Evolutionary conservation across 1,140 invertebrate species (phyloP).

Genomic region (Drosophila yakuba): DNA sequence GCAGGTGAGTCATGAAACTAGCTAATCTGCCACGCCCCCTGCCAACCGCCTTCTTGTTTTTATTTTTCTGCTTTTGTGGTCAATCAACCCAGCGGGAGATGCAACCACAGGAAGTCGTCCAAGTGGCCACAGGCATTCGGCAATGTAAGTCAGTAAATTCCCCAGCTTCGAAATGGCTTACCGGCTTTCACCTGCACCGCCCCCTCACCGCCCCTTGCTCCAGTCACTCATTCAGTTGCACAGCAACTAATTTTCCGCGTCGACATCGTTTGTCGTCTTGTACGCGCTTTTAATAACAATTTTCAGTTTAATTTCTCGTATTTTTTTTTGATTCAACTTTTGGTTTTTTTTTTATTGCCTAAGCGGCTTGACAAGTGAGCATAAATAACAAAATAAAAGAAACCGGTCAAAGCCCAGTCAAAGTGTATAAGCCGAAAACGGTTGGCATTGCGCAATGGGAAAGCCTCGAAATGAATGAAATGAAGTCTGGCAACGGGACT

Average conservation of each 20-base stretch:
- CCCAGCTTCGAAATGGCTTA: conserved; percentile 64
- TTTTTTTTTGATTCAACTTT: conserved; percentile 30
- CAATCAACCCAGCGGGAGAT: conserved; percentile 64
- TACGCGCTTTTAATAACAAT: conserved; percentile 71
- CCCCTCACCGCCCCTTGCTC: conserved; percentile 4
- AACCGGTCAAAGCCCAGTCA: conserved; percentile 40
- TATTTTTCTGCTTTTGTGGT: conserved; percentile 22
- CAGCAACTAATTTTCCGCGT: conserved; percentile 65
- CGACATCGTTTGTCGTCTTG: conserved; percentile 78
- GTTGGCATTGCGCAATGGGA: conserved; percentile 49
- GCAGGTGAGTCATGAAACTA: conserved; percentile 73
- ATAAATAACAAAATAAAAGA: conserved; percentile 22
- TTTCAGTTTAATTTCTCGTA: conserved; percentile 66
- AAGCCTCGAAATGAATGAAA: conserved; percentile 26
- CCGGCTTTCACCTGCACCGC: conserved; percentile 61
- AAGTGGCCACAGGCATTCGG: conserved; percentile 50
- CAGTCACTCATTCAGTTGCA: conserved; percentile 42
- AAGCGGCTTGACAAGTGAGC: conserved; percentile 52
- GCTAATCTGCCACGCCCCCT: conserved; percentile 39
- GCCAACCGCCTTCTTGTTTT: neutral
- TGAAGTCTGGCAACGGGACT: conserved; percentile 12
- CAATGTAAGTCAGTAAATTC: conserved; percentile 68
- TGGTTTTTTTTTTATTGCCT: conserved; percentile 20
- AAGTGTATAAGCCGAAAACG: conserved; percentile 35
- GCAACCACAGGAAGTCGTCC: conserved; percentile 67